Evolutionary conservation across 2,113 vertebrate species (phyloP).

Genomic region (Empidonax alnorum): DNA sequence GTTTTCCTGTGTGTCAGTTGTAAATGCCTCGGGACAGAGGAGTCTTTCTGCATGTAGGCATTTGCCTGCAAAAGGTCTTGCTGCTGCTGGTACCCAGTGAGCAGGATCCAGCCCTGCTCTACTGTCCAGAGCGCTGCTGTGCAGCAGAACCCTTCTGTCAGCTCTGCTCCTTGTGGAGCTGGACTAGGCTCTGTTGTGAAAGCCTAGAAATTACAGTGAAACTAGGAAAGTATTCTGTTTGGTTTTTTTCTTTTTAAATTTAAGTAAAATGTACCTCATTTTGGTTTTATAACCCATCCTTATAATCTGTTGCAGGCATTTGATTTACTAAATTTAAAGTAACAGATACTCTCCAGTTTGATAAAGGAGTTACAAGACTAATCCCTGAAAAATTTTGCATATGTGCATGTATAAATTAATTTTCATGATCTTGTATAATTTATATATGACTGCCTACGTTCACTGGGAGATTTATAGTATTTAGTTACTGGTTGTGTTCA

Average conservation of each 20-base stretch:
- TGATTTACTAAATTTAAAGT: not conserved
- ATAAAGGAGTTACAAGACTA: not conserved
- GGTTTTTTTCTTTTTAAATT: too few species aligned
- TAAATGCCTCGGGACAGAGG: not conserved
- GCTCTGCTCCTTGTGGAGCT: not conserved
- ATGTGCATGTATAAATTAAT: not conserved
- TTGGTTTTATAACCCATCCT: not conserved
- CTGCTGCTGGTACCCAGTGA: not conserved
- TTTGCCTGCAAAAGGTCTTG: not conserved
- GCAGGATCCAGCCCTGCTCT: not conserved
- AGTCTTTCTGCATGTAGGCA: not conserved
- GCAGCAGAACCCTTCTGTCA: not conserved
- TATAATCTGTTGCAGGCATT: not conserved
- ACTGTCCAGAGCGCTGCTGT: accelerated
- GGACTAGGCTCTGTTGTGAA: not conserved
- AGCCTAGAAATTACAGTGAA: not conserved
- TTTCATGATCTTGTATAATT: not conserved
- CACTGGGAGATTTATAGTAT: not conserved
- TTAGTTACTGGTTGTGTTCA: not conserved
- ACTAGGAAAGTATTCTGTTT: not conserved
- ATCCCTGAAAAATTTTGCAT: not conserved
- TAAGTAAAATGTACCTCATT: not conserved
- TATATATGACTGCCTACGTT: not conserved
- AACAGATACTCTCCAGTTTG: not conserved
- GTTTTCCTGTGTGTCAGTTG: not conserved